Conservation (phyloP, 23 tunicate species). For the Trididemnum miniatum region DNA sequence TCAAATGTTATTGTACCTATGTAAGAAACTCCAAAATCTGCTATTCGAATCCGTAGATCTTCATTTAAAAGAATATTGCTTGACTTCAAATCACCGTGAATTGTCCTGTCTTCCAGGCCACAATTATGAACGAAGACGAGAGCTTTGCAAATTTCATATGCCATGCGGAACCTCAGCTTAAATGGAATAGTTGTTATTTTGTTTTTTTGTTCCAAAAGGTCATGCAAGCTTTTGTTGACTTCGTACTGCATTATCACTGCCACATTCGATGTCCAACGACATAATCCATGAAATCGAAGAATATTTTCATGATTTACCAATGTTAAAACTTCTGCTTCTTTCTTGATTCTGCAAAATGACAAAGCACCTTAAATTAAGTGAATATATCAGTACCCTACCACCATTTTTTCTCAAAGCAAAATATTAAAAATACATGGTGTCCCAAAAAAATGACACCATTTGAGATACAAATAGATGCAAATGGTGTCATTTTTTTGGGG, state of each 20-base stretch:
- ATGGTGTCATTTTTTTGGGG: too few species aligned
- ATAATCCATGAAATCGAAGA: conserved; percentile 26
- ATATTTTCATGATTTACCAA: conserved; percentile 22
- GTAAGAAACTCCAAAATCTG: conserved; percentile 42
- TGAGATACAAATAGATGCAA: too few species aligned
- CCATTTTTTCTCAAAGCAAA: too few species aligned
- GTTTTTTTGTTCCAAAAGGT: not conserved
- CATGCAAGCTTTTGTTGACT: conserved; percentile 3
- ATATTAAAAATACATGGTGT: too few species aligned
- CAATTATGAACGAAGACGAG: conserved; percentile 39
- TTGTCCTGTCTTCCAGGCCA: conserved; percentile 36
- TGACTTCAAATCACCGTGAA: conserved; percentile 53
- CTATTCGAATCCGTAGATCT: conserved; percentile 34
- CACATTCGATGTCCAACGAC: conserved; percentile 9
- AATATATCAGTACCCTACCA: too few species aligned
- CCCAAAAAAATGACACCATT: too few species aligned
- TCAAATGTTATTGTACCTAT: conserved; percentile 38
- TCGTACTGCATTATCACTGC: conserved; percentile 33
- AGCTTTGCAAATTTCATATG: conserved; percentile 25
- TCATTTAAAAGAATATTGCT: conserved; percentile 36
- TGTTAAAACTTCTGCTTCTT: not conserved
- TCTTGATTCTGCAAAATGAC: not conserved
- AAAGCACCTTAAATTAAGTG: too few species aligned
- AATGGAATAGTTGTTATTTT: not conserved
- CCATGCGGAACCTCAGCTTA: conserved; percentile 35